Conservation (phyloP, 2,888 invertebrate species). For the Spicauda simplicius region DNA sequence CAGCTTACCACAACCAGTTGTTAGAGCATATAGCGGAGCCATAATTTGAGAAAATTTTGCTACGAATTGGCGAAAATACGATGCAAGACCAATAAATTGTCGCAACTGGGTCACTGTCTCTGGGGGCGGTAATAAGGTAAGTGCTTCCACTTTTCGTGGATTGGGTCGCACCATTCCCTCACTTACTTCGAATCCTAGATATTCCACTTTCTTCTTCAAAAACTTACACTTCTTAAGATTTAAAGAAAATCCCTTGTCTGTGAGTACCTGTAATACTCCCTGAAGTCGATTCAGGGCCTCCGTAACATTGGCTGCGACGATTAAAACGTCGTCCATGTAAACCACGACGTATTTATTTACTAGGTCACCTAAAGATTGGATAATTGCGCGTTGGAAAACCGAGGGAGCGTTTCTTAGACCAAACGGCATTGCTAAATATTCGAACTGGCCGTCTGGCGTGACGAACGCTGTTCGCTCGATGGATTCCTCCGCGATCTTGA, state of each 20-base stretch:
- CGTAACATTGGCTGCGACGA: too few species aligned
- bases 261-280: neutral
- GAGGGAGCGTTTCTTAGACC: conserved; percentile 38
- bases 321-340: conserved; percentile 8
- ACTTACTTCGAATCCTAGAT: neutral
- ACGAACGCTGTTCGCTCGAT: conserved; percentile 36
- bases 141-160: neutral
- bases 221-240: neutral
- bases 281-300: neutral
- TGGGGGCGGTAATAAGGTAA: neutral
- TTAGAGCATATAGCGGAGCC: neutral
- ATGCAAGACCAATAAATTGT: neutral
- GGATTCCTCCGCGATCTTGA: too few species aligned
- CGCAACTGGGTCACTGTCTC: neutral
- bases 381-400: conserved; percentile 38
- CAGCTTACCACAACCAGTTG: neutral
- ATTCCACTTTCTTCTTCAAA: neutral
- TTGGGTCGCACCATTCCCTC: neutral
- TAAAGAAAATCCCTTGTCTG: neutral
- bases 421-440: conserved; percentile 36
- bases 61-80: neutral
- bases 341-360: neutral
- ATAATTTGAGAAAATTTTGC: neutral
- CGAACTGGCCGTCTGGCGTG: conserved; percentile 35
- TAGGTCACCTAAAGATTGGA: conserved; percentile 24